Base-by-base conservation (phyloP, 2,888 invertebrate genomes). In the Seira musarum region DNA sequence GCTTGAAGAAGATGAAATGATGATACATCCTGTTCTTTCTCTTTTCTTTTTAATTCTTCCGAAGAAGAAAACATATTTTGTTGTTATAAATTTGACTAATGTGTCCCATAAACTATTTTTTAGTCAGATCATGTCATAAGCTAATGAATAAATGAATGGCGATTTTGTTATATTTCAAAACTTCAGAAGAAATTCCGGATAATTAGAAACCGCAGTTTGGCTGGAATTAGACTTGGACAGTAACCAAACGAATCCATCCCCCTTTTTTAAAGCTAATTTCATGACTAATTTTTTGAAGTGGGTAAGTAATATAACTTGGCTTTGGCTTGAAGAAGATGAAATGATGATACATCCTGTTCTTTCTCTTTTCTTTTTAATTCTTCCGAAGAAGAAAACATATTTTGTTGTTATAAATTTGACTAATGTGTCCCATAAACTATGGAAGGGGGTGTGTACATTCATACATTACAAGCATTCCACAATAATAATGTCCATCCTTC, bases 341-440 rank as follows among this genome's bases (percentile, higher is more conserved):
- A 30, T 30, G 8, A 5, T 30, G 30, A 8, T 30, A 30, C 30
- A 30, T 30, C 8, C 2, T 30, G 8, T 30, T 5, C 30, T 2
- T 25, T 30, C 40, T 66, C 21, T 17, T 25, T 13, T 35, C 17
- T 25, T 10, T 57, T 21, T 53, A 57, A n/a, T 13, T 35, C 17
- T 25, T 10, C 60, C 22, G 70, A 57, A n/a, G 13, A 49, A 68
- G 57, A n/a, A n/a, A n/a, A n/a, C n/a, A 30, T 30, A 69, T 74
- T 80, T 74, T 60, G 73, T 73, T 81, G 71, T 82, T 79, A 77
- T 82, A 71, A 30, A 79, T 80, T 80, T 85, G 82, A 85, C 72
- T 85, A 82, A 85, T 83, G 70, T 73, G 65, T 70, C 73, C 81
- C 83, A 84, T 85, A 85, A 84, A 84, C 76, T 83, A 85, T 84